Percentiles rank a stretch among this genome's conserved stretches.
Conservation (phyloP, 2,113 vertebrate species). For the Vidua chalybeata region DNA sequence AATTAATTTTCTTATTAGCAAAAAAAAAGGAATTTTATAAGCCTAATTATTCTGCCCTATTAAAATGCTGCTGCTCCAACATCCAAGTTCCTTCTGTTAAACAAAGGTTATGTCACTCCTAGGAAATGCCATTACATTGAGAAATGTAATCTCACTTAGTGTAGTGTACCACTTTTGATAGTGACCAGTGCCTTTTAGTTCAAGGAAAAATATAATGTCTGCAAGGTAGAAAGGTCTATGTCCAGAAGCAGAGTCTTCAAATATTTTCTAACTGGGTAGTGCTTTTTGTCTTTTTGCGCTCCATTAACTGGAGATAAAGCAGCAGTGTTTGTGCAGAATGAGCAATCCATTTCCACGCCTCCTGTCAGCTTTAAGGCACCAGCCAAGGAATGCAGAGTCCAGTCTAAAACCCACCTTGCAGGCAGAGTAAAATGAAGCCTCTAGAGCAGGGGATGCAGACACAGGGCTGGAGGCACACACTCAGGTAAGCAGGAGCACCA, state of each 20-base stretch:
- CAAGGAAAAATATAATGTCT: not conserved
- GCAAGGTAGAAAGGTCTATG: not conserved
- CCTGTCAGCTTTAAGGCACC: not conserved
- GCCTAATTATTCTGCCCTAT: conserved; percentile 61
- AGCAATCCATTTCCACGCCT: not conserved
- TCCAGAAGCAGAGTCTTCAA: not conserved
- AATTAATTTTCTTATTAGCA: conserved; percentile 61
- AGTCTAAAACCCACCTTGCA: not conserved
- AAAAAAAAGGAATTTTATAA: conserved; percentile 67
- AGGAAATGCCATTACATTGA: not conserved
- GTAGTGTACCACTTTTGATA: not conserved
- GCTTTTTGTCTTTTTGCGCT: not conserved
- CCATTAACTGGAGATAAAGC: not conserved
- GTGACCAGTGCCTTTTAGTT: not conserved
- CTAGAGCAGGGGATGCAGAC: not conserved
- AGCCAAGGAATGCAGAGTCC: not conserved
- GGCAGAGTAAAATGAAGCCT: not conserved
- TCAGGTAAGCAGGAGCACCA: not conserved
- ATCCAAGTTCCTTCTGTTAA: conserved; percentile 24
- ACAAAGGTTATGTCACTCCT: not conserved
- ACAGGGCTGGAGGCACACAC: accelerated
- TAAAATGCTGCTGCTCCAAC: not conserved
- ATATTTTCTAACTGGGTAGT: not conserved
- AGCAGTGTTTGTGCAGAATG: not conserved
- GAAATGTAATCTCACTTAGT: not conserved